phyloP scores from a whole-genome alignment of 2,113 vertebrate species.

The Myanophis thanlyinensis region DNA sequence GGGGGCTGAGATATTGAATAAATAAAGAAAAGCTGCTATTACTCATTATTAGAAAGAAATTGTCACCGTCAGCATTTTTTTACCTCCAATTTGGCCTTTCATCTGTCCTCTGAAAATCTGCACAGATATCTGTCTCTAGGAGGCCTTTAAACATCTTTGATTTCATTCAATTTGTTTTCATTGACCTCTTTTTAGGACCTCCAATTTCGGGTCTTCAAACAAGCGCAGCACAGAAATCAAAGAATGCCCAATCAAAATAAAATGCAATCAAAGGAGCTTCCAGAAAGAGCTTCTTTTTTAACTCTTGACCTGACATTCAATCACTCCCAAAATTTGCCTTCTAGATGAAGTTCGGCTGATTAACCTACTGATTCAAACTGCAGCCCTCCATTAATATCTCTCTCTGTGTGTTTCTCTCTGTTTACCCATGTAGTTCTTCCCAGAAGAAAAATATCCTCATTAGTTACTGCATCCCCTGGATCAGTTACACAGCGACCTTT shows the following conservation, averaged over 20 bases:
- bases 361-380: not conserved
- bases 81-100: not conserved
- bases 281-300: not conserved
- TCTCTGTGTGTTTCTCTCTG: not conserved
- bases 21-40: not conserved
- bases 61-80: not conserved
- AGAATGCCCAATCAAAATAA: not conserved
- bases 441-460: slow-evolving; percentile 13
- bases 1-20: not conserved
- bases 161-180: not conserved
- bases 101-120: not conserved
- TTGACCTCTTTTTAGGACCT: not conserved
- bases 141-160: not conserved
- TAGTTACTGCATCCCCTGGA: not conserved
- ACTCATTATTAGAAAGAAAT: not conserved
- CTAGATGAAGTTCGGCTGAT: not conserved
- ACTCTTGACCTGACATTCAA: not conserved
- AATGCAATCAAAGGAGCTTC: not conserved
- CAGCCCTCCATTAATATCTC: slow-evolving; percentile 10
- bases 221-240: not conserved
- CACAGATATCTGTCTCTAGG: not conserved
- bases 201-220: not conserved
- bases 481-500: slow-evolving; percentile 4
- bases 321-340: not conserved
- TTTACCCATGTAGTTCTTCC: slow-evolving; percentile 6